Evolutionary conservation across 2,797 vertebrate species (phyloP), one percentile per base, ranked within the genome.

Genomic region (Benthosema pterotum): DNA sequence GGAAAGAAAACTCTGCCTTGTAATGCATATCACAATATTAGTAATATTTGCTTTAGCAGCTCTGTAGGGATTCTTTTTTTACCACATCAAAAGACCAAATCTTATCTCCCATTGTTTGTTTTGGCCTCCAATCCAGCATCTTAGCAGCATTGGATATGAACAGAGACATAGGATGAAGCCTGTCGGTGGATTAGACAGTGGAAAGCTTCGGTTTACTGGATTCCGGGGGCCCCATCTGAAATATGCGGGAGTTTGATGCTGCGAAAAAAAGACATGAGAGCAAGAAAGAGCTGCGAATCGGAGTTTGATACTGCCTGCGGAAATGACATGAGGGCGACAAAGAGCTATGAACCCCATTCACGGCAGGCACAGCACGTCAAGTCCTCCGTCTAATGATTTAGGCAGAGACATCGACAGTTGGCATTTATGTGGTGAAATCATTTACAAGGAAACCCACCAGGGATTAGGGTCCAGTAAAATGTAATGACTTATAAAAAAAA

Each of bases 61-160:
- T 81, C 77, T 52, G 28, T 11, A 15, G 79, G 74, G 79, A 83
- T 70, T 81, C 12, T 75, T 71, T 60, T n/a, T 55, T 52, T 22
- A 74, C 68, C 74, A 76, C 78, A 64, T 81, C 75, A 85, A 79
- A 83, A 57, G 38, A 58, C 52, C 46, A 67, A 72, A 69, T 83
- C 79, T 82, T 85, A 82, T 87, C 87, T 86, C 49, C 56, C 12
- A 1, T 58, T 80, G 67, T 86, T 80, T 74, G 54, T 77, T 78
- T 89, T 90, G 88, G 85, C 80, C 42, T 43, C 1, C 46, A 65
- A 18, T 56, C 16, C 46, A 54, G 65, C 63, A 72, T 60, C 63
- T 64, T 65, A 52, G 57, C 61, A 55, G 62, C 67, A 63, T 76
- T 75, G 78, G 72, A 75, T 67, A 64, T 65, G 78, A 81, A 71